Base-by-base conservation (phyloP, 2,797 vertebrate genomes). In the Percopsis omiscomaycus region DNA sequence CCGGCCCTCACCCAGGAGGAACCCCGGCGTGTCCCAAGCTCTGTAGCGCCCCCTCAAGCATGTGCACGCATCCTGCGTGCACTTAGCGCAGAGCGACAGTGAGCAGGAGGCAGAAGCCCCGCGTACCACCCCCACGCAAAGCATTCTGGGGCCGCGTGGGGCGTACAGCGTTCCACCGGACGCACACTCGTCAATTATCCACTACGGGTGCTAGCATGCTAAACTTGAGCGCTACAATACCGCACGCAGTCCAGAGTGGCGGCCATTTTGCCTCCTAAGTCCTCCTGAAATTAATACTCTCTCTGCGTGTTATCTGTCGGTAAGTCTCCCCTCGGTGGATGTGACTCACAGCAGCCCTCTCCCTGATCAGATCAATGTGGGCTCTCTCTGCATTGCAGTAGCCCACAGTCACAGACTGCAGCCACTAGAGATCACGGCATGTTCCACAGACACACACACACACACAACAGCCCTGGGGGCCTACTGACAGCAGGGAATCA, bases 351-450 rank as follows among this genome's bases (percentile, higher is more conserved):
- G 75, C 66, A 12, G 68, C 73, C 74, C 62, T 56, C 72, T 69
- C 79, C 84, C 79, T 86, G 82, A 89, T 88, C 85, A 85, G 84
- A 90, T 90, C 89, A 89, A 87, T 89, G 88, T 86, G 85, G 75
- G 64, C 71, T 84, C 79, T 84, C 83, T 71, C 87, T 88, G 86
- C 87, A 88, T 83, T 87, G 86, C 86, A 89, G 86, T 80, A 86
- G 74, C 76, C 82, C 85, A 83, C 76, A 85, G 70, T 66, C 78
- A 75, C 71, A 68, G 66, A 71, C 73, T 76, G 71, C 80, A 80
- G 72, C 68, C 78, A 73, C 66, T 73, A 61, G 67, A 68, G 80
- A 68, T 1, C 6, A 2, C 55, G 16, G 37, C 13, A 30, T 57
- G 14, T 59, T 77, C 61, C 69, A 53, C 61, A 77, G 64, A 77